phyloP scores from a whole-genome alignment of 2,113 vertebrate species.

The Phyllostomus hastatus region DNA sequence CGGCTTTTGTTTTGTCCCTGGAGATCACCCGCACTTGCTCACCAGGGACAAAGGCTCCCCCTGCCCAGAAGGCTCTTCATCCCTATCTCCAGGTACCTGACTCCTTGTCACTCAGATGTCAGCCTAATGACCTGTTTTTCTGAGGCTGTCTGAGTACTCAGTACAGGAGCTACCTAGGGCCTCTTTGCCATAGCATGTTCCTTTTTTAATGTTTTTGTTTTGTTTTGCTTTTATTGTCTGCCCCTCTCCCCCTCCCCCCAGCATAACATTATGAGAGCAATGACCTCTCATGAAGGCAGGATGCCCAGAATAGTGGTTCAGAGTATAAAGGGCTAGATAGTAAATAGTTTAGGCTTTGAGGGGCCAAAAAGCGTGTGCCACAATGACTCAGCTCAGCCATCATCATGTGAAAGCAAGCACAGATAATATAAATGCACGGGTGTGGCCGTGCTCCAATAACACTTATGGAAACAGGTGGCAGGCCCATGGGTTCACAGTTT shows the following conservation, averaged over 20 bases:
- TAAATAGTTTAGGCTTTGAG: not conserved
- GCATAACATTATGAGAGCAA: not conserved
- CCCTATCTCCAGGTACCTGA: not conserved
- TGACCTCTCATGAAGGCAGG: not conserved
- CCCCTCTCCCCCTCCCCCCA: too few species aligned
- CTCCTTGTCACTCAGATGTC: not conserved
- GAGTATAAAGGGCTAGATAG: not conserved
- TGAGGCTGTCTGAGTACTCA: not conserved
- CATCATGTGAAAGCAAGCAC: not conserved
- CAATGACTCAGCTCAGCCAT: not conserved
- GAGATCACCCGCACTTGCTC: not conserved
- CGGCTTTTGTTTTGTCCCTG: not conserved
- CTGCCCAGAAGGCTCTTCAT: not conserved
- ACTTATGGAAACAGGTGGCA: not conserved
- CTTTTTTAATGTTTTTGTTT: not conserved
- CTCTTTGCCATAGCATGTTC: accelerated
- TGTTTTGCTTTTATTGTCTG: not conserved
- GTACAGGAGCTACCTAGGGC: not conserved
- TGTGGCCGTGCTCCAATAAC: not conserved
- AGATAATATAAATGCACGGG: not conserved
- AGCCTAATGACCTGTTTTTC: not conserved
- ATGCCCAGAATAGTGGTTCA: not conserved
- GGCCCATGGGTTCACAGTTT: not conserved
- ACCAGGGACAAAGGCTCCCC: not conserved
- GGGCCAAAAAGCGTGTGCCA: not conserved